These are phyloP conservation scores for Luffia ferchaultella DNA, from an alignment of 2,888 invertebrate genomes.

Conservation along the genomic window DNA sequence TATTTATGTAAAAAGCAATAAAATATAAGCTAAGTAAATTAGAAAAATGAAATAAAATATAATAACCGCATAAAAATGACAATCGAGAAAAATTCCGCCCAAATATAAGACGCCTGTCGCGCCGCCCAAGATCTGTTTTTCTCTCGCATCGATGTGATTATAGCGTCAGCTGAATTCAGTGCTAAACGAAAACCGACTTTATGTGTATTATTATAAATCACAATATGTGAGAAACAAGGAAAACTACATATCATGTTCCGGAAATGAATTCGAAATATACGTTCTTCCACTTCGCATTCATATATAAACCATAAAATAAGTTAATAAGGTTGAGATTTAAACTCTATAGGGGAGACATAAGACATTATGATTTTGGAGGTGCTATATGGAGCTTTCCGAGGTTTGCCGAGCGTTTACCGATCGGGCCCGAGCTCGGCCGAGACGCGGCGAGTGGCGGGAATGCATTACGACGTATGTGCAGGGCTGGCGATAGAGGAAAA, in stretches of 20 bases:
- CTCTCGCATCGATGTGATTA: conserved; percentile 23
- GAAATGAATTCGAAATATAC: neutral
- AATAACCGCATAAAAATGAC: neutral
- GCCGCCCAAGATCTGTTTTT: conserved; percentile 51
- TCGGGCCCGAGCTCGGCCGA: conserved; percentile 62
- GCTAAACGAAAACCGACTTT: too few species aligned
- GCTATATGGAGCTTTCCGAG: conserved; percentile 45
- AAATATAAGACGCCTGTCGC: conserved; percentile 14
- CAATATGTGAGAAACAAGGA: too few species aligned
- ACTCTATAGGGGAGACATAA: too few species aligned
- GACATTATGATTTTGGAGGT: neutral
- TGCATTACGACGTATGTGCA: conserved; percentile 52
- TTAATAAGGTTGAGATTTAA: too few species aligned
- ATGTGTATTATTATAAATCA: too few species aligned
- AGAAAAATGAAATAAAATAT: too few species aligned
- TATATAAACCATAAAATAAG: too few species aligned
- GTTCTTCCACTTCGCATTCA: too few species aligned
- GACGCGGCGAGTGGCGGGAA: conserved; percentile 50
- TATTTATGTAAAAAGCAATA: too few species aligned
- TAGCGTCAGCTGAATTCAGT: neutral
- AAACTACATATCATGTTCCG: neutral
- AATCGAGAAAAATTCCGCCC: conserved; percentile 1
- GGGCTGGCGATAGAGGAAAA: conserved; percentile 26
- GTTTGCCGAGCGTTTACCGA: conserved; percentile 55
- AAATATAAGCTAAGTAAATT: too few species aligned